A percentile compares a stretch with the other conserved stretches of the same genome.
Conservation (phyloP, 1,140 invertebrate genomes). For the Sitodiplosis mosellana region DNA sequence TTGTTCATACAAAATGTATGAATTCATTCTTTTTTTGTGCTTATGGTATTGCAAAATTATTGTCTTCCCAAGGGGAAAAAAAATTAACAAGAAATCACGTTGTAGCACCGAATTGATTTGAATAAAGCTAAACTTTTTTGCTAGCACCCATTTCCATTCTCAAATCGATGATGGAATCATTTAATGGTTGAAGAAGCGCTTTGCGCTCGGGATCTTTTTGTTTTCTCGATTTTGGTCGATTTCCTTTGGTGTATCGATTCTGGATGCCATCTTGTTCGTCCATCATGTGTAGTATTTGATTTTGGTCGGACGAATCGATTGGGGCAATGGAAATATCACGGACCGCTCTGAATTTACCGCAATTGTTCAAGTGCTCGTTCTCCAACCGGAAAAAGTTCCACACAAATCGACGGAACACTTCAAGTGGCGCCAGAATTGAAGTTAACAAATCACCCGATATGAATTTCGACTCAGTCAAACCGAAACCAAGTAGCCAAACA, state of each 20-base stretch:
- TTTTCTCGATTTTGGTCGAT: slow-evolving; percentile 28
- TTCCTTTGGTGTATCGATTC: slow-evolving; percentile 45
- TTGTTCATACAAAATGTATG: no score
- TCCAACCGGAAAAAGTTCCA: slow-evolving; percentile 99
- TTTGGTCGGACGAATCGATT: slow-evolving; percentile 82
- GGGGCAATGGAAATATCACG: slow-evolving; percentile 96
- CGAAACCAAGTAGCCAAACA: slow-evolving; percentile 75
- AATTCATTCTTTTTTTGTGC: no score
- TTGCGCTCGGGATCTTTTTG: slow-evolving; percentile 33
- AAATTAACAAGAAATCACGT: no score
- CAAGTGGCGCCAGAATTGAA: slow-evolving; percentile 74
- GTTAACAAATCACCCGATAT: slow-evolving; percentile 71
- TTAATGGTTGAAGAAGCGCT: slow-evolving; percentile 29
- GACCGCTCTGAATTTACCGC: slow-evolving; percentile 96
- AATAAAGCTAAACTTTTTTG: not conserved
- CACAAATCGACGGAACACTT: slow-evolving; percentile 92
- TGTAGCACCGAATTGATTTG: no score
- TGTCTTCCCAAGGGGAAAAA: no score
- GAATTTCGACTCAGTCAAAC: slow-evolving; percentile 65
- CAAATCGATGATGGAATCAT: slow-evolving; percentile 29
- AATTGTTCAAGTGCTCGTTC: slow-evolving; percentile 99
- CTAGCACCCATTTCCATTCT: slow-evolving; percentile 19
- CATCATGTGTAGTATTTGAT: slow-evolving; percentile 85
- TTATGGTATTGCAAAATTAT: no score
- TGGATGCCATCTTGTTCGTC: slow-evolving; percentile 77